Evolutionary conservation across 2,888 invertebrate species (phyloP).

Genomic region (Chorisops tibialis): DNA sequence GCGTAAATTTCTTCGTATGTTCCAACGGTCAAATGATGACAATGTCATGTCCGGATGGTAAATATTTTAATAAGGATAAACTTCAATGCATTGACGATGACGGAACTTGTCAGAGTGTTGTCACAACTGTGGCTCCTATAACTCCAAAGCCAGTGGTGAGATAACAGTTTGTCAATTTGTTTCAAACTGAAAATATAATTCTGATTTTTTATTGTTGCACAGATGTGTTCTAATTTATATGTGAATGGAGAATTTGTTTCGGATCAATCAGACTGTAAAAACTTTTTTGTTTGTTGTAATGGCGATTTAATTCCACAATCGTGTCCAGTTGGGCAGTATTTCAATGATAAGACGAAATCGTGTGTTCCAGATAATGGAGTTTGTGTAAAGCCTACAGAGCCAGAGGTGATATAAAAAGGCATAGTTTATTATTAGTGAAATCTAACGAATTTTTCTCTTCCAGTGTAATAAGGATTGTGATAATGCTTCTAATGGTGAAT

Average conservation of each 20-base stretch:
- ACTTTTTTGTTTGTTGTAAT: conserved; percentile 36
- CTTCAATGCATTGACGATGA: conserved; percentile 11
- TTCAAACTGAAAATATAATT: neutral
- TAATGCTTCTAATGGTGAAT: neutral
- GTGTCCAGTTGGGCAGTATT: conserved; percentile 37
- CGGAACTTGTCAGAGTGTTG: conserved; percentile 4
- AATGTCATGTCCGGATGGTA: neutral
- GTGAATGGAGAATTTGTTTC: conserved; percentile 36
- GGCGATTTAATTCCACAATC: conserved; percentile 34
- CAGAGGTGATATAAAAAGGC: too few species aligned
- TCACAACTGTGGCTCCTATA: too few species aligned
- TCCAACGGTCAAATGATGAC: neutral
- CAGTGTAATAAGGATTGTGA: conserved; percentile 16
- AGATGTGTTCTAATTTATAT: conserved; percentile 37
- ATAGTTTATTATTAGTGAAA: too few species aligned
- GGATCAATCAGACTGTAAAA: conserved; percentile 33
- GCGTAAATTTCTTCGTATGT: conserved; percentile 15
- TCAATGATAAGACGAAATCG: conserved; percentile 30
- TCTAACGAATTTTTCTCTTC: neutral
- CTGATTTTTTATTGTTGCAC: neutral
- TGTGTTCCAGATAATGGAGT: conserved; percentile 30
- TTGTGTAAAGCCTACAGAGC: neutral
- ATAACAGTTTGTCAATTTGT: too few species aligned
- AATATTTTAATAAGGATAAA: neutral
- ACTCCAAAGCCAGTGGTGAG: too few species aligned